phyloP scores from a whole-genome alignment of 2,113 vertebrate species.

The Orycteropus afer region DNA sequence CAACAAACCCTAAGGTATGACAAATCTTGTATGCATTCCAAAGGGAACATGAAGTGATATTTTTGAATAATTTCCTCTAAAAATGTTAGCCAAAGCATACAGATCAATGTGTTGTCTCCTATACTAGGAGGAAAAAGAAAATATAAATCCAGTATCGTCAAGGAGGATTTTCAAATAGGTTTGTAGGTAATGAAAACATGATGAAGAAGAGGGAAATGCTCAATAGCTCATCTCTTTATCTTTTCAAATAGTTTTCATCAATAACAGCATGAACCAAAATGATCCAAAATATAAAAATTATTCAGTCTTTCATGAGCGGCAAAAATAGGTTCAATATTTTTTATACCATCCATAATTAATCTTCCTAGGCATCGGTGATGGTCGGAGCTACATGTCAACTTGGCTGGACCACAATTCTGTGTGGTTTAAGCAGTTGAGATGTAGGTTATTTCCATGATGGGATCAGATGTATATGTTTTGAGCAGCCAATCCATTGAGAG shows the following conservation, averaged over 20 bases:
- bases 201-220: constrained; percentile 6
- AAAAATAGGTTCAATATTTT: constrained; percentile 29
- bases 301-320: not conserved
- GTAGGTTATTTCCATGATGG: no score
- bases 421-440: no score
- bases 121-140: constrained; percentile 51
- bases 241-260: constrained; percentile 42
- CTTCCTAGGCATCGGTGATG: no score
- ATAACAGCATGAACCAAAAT: constrained; percentile 7
- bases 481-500: no score
- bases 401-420: no score
- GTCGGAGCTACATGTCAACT: no score
- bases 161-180: not conserved
- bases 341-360: not conserved
- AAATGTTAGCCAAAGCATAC: constrained; percentile 51
- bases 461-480: no score
- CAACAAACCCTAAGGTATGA: not conserved
- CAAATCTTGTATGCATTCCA: not conserved
- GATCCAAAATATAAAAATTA: constrained; percentile 41
- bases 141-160: constrained; percentile 34
- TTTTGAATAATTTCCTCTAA: not conserved
- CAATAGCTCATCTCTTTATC: not conserved
- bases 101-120: not conserved
- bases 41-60: constrained; percentile 50
- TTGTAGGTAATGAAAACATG: not conserved